A percentile compares a stretch with the other conserved stretches of the same genome.
These are phyloP conservation scores for Beris morrisii DNA, from an alignment of 2,888 invertebrate genomes.

Conservation along the genomic window DNA sequence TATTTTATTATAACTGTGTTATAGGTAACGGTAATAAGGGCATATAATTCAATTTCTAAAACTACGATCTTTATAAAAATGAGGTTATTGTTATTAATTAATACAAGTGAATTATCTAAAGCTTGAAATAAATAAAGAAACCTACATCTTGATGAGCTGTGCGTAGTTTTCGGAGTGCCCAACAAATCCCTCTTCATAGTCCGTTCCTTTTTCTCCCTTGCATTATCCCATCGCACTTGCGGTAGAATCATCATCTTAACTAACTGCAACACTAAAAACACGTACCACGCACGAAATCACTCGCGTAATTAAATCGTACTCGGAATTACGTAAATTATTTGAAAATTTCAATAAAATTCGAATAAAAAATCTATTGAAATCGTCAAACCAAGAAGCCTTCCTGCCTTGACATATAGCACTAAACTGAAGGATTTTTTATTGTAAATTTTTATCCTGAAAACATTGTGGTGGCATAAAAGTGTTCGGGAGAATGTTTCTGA, in stretches of 20 bases:
- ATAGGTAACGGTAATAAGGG: no score
- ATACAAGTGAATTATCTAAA: no score
- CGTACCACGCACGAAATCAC: conserved; percentile 9
- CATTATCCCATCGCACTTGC: conserved; percentile 40
- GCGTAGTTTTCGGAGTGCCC: conserved; percentile 8
- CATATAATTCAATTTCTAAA: no score
- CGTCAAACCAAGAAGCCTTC: conserved; percentile 8
- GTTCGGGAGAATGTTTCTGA: no score
- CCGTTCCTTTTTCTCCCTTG: conserved; percentile 27
- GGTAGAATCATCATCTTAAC: conserved; percentile 43
- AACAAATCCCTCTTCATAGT: conserved; percentile 30
- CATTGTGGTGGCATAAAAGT: no score
- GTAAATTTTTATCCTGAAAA: no score
- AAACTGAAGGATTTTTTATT: conserved; percentile 21
- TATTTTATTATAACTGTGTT: no score
- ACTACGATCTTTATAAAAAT: no score
- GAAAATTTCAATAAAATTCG: neutral
- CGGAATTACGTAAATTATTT: neutral
- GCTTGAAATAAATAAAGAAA: conserved; percentile 6
- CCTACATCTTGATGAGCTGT: conserved; percentile 18
- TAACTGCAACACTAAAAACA: neutral
- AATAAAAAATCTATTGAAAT: neutral
- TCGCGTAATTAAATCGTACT: neutral
- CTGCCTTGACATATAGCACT: conserved; percentile 27
- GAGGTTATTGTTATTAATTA: no score